Percentiles rank a stretch among this genome's conserved stretches.
These are phyloP conservation scores for Stegophylla sp. DNA, from an alignment of 2,888 invertebrate genomes.

Conservation along the genomic window DNA sequence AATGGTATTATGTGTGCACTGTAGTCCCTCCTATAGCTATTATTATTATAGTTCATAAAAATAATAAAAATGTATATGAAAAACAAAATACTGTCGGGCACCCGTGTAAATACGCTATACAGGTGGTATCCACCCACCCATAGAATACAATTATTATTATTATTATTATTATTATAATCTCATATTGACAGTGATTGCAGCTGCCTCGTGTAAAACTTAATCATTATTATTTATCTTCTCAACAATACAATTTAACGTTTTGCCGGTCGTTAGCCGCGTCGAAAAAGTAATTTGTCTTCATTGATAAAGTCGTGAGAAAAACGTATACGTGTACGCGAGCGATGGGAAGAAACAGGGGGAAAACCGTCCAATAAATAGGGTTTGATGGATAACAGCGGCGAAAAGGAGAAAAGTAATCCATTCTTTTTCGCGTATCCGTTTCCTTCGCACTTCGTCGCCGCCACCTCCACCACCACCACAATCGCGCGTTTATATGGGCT, in stretches of 20 bases:
- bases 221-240: slow-evolving; percentile 21
- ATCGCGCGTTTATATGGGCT: not conserved
- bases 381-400: slow-evolving; percentile 33
- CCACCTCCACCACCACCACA: too few species aligned
- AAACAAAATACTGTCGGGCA: too few species aligned
- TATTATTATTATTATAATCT: slow-evolving; percentile 23
- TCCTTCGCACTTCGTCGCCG: not conserved
- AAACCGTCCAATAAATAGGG: slow-evolving; percentile 31
- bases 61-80: too few species aligned
- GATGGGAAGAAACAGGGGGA: slow-evolving; percentile 12
- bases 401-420: slow-evolving; percentile 35
- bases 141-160: slow-evolving; percentile 19
- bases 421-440: slow-evolving; percentile 28
- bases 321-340: too few species aligned
- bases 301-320: slow-evolving; percentile 44
- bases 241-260: slow-evolving; percentile 20
- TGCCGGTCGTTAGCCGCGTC: slow-evolving; percentile 13
- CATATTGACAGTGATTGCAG: slow-evolving; percentile 17
- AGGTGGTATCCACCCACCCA: not conserved
- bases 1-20: too few species aligned
- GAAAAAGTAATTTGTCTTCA: slow-evolving; percentile 54
- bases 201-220: not conserved
- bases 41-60: too few species aligned
- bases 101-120: not conserved
- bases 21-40: too few species aligned